Conservation (phyloP, 2,113 vertebrate species). For the Petaurus breviceps region DNA sequence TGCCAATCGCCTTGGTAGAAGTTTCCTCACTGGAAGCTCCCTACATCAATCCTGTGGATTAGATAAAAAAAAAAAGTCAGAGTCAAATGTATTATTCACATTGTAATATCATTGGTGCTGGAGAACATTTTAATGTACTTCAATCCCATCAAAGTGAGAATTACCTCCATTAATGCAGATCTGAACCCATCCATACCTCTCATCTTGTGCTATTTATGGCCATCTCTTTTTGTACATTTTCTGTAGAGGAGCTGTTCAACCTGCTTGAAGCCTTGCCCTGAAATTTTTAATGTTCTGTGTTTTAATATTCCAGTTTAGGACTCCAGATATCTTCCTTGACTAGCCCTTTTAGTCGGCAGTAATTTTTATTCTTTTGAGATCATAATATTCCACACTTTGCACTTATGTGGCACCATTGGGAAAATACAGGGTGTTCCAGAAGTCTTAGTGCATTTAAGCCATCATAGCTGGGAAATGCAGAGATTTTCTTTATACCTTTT, state of each 20-base stretch:
- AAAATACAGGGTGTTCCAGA: background rate
- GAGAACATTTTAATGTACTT: background rate
- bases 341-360: background rate
- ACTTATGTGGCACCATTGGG: background rate
- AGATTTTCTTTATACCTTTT: background rate
- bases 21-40: background rate
- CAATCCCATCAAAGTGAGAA: background rate
- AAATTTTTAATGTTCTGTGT: background rate
- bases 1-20: background rate
- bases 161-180: background rate
- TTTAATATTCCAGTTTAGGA: background rate
- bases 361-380: background rate
- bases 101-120: background rate
- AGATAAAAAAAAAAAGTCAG: background rate
- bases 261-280: background rate
- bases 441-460: background rate
- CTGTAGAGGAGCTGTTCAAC: background rate
- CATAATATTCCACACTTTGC: background rate
- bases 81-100: background rate
- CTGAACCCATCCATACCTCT: background rate
- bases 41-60: background rate
- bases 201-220: background rate
- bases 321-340: background rate
- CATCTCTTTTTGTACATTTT: background rate
- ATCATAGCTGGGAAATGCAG: background rate